Base-by-base conservation (phyloP, 2,888 invertebrate species). In the Heteropelma amictum region DNA sequence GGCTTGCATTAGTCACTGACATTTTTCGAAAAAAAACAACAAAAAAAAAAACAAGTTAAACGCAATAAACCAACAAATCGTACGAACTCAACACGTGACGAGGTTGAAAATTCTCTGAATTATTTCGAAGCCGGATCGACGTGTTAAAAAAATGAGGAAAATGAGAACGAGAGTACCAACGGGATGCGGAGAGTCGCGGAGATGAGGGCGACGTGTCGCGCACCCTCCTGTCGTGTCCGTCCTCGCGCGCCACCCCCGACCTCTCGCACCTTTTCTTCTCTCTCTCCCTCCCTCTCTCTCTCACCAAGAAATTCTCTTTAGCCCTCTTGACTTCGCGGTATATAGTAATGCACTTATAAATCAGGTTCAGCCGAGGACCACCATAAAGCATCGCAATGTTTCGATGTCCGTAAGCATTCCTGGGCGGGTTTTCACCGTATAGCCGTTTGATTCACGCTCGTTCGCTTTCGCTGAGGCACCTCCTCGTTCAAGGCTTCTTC, bases 301-400 rank as follows among this genome's bases (percentile, higher is more conserved):
- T 53, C 33, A 33, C 64, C 54, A 49, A n/a, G n/a, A n/a, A n/a
- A n/a, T n/a, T n/a, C n/a, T 68, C 45, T 51, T 71, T 71, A 72
- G 74, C 77, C 79, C 77, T 82, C 82, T 83, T 80, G n/a, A n/a
- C 80, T 75, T 79, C 81, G 76, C 79, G 83, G 82, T 84, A 82
- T 84, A 83, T 83, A 82, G 88, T 88, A 88, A 88, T 89, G 89
- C 88, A 89, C 88, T 88, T 88, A 88, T 89, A 89, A 88, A 89
- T 89, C 89, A 89, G 86, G 88, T 89, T 89, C 89, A 89, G 88
- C 85, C 84, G 82, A 79, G 88, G 88, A 89, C 89, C 89, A 88
- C 88, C 89, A 89, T 89, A 88, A 89, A 89, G 89, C 89, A 89
- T 88, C 87, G 88, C 89, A 86, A 89, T 88, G 89, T 89, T 88